Conservation (phyloP, 2,888 invertebrate species). For the Eupithecia insigniata region DNA sequence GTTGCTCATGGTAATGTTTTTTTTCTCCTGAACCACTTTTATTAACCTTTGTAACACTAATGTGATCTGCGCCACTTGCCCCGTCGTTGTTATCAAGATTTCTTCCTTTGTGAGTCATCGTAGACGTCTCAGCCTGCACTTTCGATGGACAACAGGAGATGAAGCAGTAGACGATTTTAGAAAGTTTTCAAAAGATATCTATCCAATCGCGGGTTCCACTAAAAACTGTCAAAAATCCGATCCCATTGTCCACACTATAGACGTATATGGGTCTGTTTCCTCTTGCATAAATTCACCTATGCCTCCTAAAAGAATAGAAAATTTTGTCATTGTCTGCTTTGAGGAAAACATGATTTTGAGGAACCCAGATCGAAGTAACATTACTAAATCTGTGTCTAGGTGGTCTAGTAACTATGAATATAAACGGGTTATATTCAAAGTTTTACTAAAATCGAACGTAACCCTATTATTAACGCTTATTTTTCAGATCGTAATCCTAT, state of each 20-base stretch:
- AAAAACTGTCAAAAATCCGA: neutral
- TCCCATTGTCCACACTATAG: neutral
- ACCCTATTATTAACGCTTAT: slow-evolving; percentile 47
- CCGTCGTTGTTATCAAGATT: neutral
- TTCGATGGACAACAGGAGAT: neutral
- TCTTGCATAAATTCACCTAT: neutral
- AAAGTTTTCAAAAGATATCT: neutral
- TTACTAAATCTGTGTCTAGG: neutral
- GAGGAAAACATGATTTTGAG: neutral
- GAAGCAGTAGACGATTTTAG: neutral
- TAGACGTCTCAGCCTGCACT: neutral
- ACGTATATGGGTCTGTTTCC: neutral
- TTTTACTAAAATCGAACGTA: slow-evolving; percentile 34
- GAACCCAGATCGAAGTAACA: neutral
- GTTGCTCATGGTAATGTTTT: slow-evolving; percentile 2
- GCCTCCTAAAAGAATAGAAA: neutral
- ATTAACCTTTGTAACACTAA: neutral
- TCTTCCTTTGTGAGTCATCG: neutral
- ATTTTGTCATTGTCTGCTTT: neutral
- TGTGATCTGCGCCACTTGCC: neutral
- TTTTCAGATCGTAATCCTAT: slow-evolving; percentile 30
- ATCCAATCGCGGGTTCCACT: neutral
- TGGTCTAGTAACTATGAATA: no score
- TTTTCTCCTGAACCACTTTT: neutral
- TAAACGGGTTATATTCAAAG: neutral